Base-by-base conservation (phyloP, 2,888 invertebrate genomes). In the Drosophila limbata region DNA sequence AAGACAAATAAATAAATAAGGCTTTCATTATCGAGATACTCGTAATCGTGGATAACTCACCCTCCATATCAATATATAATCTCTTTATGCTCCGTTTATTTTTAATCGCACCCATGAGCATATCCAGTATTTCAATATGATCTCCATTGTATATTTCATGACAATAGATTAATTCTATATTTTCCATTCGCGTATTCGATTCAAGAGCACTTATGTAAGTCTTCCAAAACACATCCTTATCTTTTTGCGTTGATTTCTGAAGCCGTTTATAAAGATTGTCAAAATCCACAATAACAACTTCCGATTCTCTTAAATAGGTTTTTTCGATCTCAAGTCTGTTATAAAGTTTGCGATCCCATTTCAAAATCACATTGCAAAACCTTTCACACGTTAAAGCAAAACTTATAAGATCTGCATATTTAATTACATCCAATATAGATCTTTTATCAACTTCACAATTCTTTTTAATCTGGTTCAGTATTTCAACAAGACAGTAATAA, bases 361-460 rank as follows among this genome's bases (percentile, higher is more conserved):
- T 10, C 9, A 2, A n/a, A 4, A 55, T 13, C 17, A 33, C 33
- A 55, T 44, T 13, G 10, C 31, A 33, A 44, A 55, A 44, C 42
- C 15, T 15, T 55, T 55, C 33, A 33, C 33, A 33, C 4, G 55
- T n/a, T 4, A 55, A 19, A n/a, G 42, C 55, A 44, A 33, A 33
- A 28, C 9, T 55, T 9, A 44, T 33, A 3, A 55, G 33, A 42
- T 55, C 55, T 0, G 31, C 13, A 19, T 55, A 55, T n/a, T 19
- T 33, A 10, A 4, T 10, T 9, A 13, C n/a, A 19, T 33, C 42
- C 15, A 40, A 11, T 0, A 6, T 28, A 5, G 28, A 3, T 25
- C 15, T 28, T 6, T 40, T n/a, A n/a, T 55, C 33, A 5, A 21
- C 13, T 21, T 55, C 55, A 33, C 55, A 55, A n/a, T 55, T 44